Conservation (phyloP, 2,797 vertebrate species). For the Parambassis ranga region DNA sequence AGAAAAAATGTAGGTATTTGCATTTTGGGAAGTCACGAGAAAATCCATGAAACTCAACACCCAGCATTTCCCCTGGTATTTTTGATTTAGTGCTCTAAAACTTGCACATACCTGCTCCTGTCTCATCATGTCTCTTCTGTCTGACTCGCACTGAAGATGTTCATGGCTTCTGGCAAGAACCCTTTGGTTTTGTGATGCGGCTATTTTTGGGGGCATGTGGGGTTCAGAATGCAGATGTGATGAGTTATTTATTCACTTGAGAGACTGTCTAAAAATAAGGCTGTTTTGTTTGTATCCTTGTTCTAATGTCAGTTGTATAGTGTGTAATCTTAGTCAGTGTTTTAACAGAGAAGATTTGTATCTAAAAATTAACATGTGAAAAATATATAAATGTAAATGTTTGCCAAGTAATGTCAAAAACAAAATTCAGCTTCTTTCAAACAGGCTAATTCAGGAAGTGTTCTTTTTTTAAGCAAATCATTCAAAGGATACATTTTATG, state of each 20-base stretch:
- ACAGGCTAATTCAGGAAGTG: background rate
- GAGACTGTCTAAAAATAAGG: conserved; percentile 4
- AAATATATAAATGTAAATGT: too few relatives aligned
- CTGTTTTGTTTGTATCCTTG: too few relatives aligned
- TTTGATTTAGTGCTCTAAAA: background rate
- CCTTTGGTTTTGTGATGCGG: background rate
- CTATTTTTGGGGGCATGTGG: conserved; percentile 12
- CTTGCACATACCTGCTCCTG: background rate
- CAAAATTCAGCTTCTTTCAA: too few relatives aligned
- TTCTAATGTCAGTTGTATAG: too few relatives aligned
- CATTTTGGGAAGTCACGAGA: background rate
- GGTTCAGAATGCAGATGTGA: conserved; percentile 30
- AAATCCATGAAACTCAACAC: background rate
- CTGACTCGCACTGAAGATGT: conserved; percentile 3
- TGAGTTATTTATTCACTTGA: conserved; percentile 27
- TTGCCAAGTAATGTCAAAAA: too few relatives aligned
- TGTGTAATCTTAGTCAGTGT: too few relatives aligned
- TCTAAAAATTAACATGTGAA: too few relatives aligned
- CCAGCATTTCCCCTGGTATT: background rate
- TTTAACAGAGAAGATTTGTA: too few relatives aligned
- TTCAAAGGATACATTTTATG: background rate
- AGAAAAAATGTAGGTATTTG: too few relatives aligned
- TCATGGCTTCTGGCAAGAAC: conserved; percentile 6
- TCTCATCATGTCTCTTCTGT: background rate
- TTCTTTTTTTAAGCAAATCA: too few relatives aligned